Base-by-base conservation (phyloP, 1,140 invertebrate species). In the Tetragonula clypearis region DNA sequence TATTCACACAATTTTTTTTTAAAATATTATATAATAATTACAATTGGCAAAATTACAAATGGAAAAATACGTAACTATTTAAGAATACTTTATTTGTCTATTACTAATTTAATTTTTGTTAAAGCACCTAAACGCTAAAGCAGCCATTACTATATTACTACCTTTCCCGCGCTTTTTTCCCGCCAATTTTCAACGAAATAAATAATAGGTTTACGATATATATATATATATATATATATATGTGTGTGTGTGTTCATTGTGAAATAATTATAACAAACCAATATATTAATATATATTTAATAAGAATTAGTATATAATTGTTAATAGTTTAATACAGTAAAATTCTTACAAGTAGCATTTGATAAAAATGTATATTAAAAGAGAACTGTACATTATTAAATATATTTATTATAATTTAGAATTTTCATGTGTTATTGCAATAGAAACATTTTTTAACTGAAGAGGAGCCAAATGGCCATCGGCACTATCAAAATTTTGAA, bases 401-500 rank as follows among this genome's bases (percentile, higher is more conserved):
- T 19, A 74, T 9, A 72, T 58, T 4, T n/a, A 53, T 66, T 35
- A 74, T 5, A 49, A 9, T 66, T 65, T 35, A 11, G 5, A 58
- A 26, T 83, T 78, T 21, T 72, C 72, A 26, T 55, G 19, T 21
- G 19, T 23, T 12, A 55, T 8, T 56, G 56, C 35, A 23, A n/a
- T 19, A 26, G 21, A 69, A 35, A 83, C 11, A 60, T 69, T 84
- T 84, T 88, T 84, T 6, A 85, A 15, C 17, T 71, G 69, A 17
- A 88, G 77, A 0, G 90, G 90, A 30, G 83, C 62, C 17, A 92
- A 49, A 74, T 91, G 85, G 53, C 88, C 91, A n/a, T 92, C 90
- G 1, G 74, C 65, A 19, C 76, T 84, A 68, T 90, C 81, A 15
- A 87, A 87, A 86, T 92, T 91, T 66, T 90, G 86, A 71, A 87